Evolutionary conservation across 2,888 invertebrate genomes (phyloP).

Genomic region (Dicycla oo): DNA sequence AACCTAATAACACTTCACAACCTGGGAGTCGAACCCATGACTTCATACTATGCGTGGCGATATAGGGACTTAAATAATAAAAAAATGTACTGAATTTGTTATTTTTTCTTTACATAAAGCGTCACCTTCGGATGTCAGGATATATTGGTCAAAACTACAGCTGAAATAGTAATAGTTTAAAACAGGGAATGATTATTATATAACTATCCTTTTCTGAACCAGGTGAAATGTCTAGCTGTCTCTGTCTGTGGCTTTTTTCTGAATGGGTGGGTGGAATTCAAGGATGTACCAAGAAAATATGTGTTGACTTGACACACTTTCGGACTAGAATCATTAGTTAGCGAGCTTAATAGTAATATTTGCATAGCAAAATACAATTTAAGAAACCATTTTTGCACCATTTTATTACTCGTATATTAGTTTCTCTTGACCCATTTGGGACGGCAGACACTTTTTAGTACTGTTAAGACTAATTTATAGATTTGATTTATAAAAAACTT

Average conservation of each 20-base stretch:
- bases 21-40: background rate
- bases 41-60: background rate
- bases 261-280: constrained; percentile 46
- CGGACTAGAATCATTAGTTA: background rate
- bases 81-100: background rate
- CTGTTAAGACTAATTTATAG: too few relatives aligned
- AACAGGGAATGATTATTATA: constrained; percentile 2
- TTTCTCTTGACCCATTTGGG: background rate
- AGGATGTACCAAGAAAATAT: constrained; percentile 40
- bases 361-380: constrained; percentile 6
- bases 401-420: background rate
- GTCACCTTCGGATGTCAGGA: background rate
- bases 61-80: background rate
- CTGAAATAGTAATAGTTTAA: constrained; percentile 7
- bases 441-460: background rate
- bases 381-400: background rate
- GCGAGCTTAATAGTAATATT: constrained; percentile 9
- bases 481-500: background rate
- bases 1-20: background rate
- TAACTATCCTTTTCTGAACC: constrained; percentile 24
- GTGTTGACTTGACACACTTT: constrained; percentile 32
- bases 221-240: background rate
- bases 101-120: background rate
- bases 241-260: constrained; percentile 25
- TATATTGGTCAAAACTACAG: background rate